phyloP scores from a whole-genome alignment of 2,113 vertebrate species.

The Tachycineta bicolor region DNA sequence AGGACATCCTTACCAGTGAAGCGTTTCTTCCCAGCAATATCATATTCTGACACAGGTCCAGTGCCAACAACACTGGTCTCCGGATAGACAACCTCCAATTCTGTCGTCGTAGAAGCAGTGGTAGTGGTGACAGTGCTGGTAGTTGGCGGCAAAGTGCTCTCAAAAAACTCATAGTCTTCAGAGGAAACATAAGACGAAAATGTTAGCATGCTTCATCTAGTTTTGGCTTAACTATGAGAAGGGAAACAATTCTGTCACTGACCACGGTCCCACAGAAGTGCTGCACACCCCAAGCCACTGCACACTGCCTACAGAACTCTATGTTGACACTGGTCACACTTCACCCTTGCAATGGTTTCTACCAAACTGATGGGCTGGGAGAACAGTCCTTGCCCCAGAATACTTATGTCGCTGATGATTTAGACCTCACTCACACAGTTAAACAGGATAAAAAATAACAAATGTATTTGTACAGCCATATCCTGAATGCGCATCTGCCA shows the following conservation, averaged over 20 bases:
- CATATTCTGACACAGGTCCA: conserved; percentile 83
- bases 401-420: neutral
- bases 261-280: neutral
- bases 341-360: neutral
- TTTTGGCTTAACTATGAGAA: neutral
- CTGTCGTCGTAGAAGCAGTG: neutral
- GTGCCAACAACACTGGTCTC: conserved; percentile 72
- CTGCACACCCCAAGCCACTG: neutral
- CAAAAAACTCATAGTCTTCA: conserved; percentile 74
- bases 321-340: rapidly evolving
- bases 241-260: neutral
- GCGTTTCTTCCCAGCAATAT: conserved; percentile 88
- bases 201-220: neutral
- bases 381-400: neutral
- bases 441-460: neutral
- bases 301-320: neutral
- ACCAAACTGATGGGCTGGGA: neutral
- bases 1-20: conserved; percentile 85
- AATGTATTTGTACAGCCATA: neutral
- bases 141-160: conserved; percentile 76
- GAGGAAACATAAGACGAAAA: neutral
- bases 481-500: neutral
- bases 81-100: neutral
- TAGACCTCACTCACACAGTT: neutral
- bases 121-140: conserved; percentile 39